Evolutionary conservation across 2,113 vertebrate species (phyloP).

Genomic region (Pyxicephalus adspersus): DNA sequence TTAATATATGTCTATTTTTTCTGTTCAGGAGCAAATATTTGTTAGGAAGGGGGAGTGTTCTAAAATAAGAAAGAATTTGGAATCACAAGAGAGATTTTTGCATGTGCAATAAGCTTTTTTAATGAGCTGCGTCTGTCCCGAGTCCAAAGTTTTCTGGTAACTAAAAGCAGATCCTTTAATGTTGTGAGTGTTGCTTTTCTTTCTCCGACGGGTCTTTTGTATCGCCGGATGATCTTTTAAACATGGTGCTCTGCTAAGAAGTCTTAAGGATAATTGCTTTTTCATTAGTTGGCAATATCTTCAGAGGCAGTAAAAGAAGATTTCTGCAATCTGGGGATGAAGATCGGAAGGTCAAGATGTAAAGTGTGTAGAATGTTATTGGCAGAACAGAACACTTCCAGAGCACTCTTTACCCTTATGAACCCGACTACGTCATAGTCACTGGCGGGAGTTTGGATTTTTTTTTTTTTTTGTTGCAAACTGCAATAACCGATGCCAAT

Average conservation of each 20-base stretch:
- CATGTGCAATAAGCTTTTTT: constrained; percentile 13
- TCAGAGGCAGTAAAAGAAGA: neutral
- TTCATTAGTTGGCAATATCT: constrained; percentile 37
- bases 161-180: constrained; percentile 32
- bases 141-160: constrained; percentile 40
- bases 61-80: too few relatives aligned
- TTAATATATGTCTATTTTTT: too few relatives aligned
- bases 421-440: neutral
- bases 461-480: too few relatives aligned
- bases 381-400: neutral
- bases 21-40: too few relatives aligned
- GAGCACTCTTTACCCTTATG: neutral
- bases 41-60: too few relatives aligned
- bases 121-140: constrained; percentile 41
- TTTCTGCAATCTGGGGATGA: constrained; percentile 11
- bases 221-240: constrained; percentile 41
- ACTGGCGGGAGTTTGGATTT: too few relatives aligned
- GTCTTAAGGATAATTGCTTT: constrained; percentile 30
- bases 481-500: too few relatives aligned
- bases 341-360: neutral
- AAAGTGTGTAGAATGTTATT: neutral
- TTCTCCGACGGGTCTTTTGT: constrained; percentile 30
- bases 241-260: constrained; percentile 27
- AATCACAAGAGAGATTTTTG: neutral
- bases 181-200: constrained; percentile 26